phyloP scores from a whole-genome alignment of 2,797 vertebrate genomes.

The Brachyrhaphis roseni region DNA sequence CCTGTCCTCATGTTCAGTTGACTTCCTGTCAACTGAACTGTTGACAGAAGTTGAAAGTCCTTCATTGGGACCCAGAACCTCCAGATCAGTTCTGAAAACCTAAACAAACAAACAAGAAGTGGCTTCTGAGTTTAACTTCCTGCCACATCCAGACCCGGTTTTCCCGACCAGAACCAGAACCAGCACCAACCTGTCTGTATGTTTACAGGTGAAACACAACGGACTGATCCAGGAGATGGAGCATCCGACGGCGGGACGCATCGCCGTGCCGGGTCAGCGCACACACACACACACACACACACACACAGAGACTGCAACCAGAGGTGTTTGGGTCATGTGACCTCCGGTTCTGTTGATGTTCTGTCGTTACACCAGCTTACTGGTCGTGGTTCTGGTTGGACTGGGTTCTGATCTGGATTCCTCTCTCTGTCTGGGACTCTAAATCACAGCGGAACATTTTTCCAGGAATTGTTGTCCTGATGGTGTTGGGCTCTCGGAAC shows the following conservation, averaged over 20 bases:
- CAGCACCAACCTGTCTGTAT: not conserved
- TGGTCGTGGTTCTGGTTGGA: not conserved
- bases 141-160: not conserved
- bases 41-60: not conserved
- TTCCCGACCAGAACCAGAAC: not conserved
- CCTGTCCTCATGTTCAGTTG: too few species aligned
- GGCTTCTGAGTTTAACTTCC: not conserved
- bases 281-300: not conserved
- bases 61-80: not conserved
- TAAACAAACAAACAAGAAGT: not conserved
- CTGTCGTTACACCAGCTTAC: not conserved
- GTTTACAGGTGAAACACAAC: conserved; percentile 72
- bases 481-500: not conserved
- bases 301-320: not conserved
- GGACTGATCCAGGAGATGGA: conserved; percentile 65
- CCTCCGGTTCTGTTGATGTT: not conserved
- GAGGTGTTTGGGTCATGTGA: not conserved
- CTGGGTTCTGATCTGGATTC: not conserved
- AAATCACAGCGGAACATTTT: not conserved
- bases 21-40: not conserved
- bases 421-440: not conserved
- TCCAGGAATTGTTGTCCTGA: not conserved
- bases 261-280: conserved; percentile 57
- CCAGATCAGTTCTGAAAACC: not conserved
- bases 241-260: conserved; percentile 64